Evolutionary conservation across 2,113 vertebrate species (phyloP).

Genomic region (Struthio camelus): DNA sequence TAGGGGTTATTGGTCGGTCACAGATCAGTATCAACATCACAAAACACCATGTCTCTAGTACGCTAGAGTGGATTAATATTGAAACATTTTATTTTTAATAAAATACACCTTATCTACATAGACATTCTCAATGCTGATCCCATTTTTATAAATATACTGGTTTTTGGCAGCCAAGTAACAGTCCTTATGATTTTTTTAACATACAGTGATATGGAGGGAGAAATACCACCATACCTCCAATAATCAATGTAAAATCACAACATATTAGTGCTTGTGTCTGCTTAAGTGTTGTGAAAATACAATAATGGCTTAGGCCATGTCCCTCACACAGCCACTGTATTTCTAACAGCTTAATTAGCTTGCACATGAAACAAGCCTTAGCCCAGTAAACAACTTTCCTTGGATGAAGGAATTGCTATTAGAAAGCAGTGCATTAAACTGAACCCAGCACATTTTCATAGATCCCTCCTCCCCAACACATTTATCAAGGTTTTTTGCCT

Average conservation of each 20-base stretch:
- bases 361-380: rapidly evolving
- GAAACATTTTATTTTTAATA: not conserved
- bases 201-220: not conserved
- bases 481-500: not conserved
- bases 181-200: not conserved
- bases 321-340: too few relatives aligned
- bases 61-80: not conserved
- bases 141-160: not conserved
- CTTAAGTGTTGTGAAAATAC: not conserved
- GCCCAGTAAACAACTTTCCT: too few relatives aligned
- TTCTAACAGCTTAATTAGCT: not conserved
- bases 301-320: too few relatives aligned
- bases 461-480: not conserved
- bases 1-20: too few relatives aligned
- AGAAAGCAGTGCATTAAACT: rapidly evolving
- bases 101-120: not conserved
- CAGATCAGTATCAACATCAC: not conserved
- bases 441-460: not conserved
- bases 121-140: not conserved
- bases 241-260: not conserved
- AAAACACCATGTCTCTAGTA: too few relatives aligned
- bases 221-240: not conserved
- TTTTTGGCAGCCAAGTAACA: not conserved
- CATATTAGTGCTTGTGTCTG: not conserved
- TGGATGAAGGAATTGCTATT: not conserved